Conservation (phyloP, 2,113 vertebrate species). For the Chitala chitala region DNA sequence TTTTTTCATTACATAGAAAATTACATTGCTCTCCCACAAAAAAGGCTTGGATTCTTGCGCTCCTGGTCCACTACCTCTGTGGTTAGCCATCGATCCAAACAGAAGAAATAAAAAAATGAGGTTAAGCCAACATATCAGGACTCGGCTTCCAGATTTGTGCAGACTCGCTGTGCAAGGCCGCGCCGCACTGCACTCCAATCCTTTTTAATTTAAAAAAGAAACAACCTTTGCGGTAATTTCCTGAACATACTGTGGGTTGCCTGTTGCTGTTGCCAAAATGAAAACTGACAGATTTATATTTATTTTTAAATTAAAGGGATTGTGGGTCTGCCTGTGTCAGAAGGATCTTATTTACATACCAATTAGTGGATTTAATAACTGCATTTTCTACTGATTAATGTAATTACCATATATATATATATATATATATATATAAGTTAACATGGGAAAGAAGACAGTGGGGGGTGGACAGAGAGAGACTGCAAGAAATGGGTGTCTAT, state of each 20-base stretch:
- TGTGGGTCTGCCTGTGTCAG: conserved; percentile 35
- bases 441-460: background rate
- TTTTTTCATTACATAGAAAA: conserved; percentile 48
- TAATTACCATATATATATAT: conserved; percentile 34
- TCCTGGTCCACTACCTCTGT: conserved; percentile 25
- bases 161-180: conserved; percentile 26
- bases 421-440: conserved; percentile 32
- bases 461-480: background rate
- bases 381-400: conserved; percentile 41
- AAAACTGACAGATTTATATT: conserved; percentile 50
- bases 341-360: conserved; percentile 43
- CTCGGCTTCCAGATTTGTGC: conserved; percentile 24
- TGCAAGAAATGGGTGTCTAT: conserved; percentile 11
- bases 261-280: conserved; percentile 35
- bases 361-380: conserved; percentile 43
- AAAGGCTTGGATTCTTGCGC: conserved; percentile 30
- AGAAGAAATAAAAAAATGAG: conserved; percentile 31
- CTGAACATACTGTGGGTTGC: conserved; percentile 31
- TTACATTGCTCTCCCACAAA: conserved; percentile 38
- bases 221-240: conserved; percentile 33
- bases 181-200: conserved; percentile 13
- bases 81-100: conserved; percentile 29
- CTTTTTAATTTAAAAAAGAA: conserved; percentile 38
- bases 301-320: conserved; percentile 43
- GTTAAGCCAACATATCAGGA: conserved; percentile 33